Evolutionary conservation across 2,797 vertebrate species (phyloP).

Genomic region (Gephyroberyx darwinii): DNA sequence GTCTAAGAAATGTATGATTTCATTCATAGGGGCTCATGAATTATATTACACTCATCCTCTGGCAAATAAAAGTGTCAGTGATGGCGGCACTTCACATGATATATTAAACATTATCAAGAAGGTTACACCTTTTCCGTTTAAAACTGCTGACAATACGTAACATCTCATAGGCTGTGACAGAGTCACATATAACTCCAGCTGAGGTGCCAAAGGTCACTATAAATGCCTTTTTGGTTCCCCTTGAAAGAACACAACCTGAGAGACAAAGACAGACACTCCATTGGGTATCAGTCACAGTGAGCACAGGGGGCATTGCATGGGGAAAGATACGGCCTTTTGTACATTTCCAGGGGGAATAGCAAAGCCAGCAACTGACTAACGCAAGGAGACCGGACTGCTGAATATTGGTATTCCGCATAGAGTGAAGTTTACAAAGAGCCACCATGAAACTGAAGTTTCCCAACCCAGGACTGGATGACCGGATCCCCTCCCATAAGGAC

Average conservation of each 20-base stretch:
- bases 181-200: slow-evolving; percentile 58
- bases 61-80: background rate
- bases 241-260: slow-evolving; percentile 5
- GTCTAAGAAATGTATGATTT: no score
- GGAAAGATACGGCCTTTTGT: background rate
- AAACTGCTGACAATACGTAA: slow-evolving; percentile 71
- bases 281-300: no score
- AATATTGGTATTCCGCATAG: background rate
- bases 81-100: slow-evolving; percentile 39
- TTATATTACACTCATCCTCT: background rate
- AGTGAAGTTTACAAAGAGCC: slow-evolving; percentile 10
- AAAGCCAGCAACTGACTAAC: background rate
- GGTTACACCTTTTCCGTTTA: slow-evolving; percentile 11
- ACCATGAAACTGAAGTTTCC: slow-evolving; percentile 87
- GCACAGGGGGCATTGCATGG: background rate
- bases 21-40: background rate
- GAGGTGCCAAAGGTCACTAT: slow-evolving; percentile 51
- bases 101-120: slow-evolving; percentile 59
- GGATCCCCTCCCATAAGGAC: slow-evolving; percentile 85
- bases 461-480: slow-evolving; percentile 88
- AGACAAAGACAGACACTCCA: slow-evolving; percentile 27
- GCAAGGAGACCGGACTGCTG: background rate
- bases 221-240: slow-evolving; percentile 23
- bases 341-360: background rate
- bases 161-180: slow-evolving; percentile 38